Percentiles rank a stretch among this genome's conserved stretches.
Evolutionary conservation across 2,113 vertebrate species (phyloP).

Genomic region (Phaethon lepturus): DNA sequence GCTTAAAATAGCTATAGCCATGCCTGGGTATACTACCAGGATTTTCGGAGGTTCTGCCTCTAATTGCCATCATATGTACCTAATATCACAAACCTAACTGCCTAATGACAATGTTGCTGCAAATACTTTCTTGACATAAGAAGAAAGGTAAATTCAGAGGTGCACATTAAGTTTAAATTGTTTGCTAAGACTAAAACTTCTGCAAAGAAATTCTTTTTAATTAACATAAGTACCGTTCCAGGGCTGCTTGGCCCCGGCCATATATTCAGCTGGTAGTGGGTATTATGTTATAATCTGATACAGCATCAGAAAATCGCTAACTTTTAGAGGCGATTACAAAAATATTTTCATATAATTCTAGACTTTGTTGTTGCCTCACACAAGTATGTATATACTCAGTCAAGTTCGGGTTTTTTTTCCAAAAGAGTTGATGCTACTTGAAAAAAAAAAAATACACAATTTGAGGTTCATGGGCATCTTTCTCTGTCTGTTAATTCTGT

Average conservation of each 20-base stretch:
- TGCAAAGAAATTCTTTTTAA: slow-evolving; percentile 52
- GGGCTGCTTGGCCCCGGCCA: neutral
- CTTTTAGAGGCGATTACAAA: neutral
- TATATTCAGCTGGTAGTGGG: neutral
- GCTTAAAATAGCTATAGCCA: slow-evolving; percentile 77
- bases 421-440: neutral
- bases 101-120: slow-evolving; percentile 65
- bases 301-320: neutral
- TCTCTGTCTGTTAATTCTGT: neutral
- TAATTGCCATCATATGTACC: slow-evolving; percentile 83
- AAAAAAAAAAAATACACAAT: neutral
- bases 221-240: slow-evolving; percentile 39
- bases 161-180: slow-evolving; percentile 21
- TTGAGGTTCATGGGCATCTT: neutral
- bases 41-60: slow-evolving; percentile 70
- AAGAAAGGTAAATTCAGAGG: slow-evolving; percentile 64
- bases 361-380: neutral
- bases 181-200: slow-evolving; percentile 46
- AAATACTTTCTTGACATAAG: slow-evolving; percentile 62
- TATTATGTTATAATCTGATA: neutral
- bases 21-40: slow-evolving; percentile 67
- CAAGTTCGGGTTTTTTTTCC: neutral
- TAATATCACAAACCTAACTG: slow-evolving; percentile 71
- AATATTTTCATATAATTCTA: neutral
- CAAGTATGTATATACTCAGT: neutral